Conservation (phyloP, 2,113 vertebrate genomes). For the Psettodes erumei region DNA sequence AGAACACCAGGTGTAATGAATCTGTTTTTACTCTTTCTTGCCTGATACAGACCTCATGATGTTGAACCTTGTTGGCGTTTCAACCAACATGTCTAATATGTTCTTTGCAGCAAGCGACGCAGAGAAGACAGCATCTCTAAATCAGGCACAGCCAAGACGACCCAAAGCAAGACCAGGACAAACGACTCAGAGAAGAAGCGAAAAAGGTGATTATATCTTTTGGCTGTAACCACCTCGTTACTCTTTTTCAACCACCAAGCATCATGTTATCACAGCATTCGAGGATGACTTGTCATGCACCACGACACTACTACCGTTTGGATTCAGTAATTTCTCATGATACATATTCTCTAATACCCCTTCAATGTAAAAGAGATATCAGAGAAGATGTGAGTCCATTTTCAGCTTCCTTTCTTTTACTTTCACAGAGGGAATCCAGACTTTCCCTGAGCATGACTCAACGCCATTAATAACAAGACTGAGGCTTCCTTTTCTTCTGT, state of each 20-base stretch:
- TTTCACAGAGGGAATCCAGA: background rate
- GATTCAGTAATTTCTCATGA: background rate
- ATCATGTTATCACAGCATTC: background rate
- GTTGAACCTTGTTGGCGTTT: background rate
- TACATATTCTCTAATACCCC: background rate
- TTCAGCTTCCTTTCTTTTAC: background rate
- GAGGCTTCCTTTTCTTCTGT: background rate
- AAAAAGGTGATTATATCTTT: conserved; percentile 92
- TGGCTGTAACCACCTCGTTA: background rate
- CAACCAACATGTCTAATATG: background rate
- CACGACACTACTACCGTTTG: background rate
- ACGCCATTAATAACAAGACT: background rate
- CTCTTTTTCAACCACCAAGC: background rate
- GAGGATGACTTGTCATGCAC: background rate
- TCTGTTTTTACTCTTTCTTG: too few species aligned
- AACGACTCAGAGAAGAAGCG: conserved; percentile 95
- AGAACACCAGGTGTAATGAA: background rate
- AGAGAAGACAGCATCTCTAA: conserved; percentile 91
- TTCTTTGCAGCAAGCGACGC: conserved; percentile 84
- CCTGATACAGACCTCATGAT: too few species aligned
- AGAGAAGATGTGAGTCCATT: conserved; percentile 18
- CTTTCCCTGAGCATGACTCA: conserved; percentile 42
- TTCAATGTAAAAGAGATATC: background rate
- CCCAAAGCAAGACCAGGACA: conserved; percentile 91
- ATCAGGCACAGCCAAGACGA: conserved; percentile 81